These are phyloP conservation scores for Electrophaes corylata DNA, from an alignment of 2,888 invertebrate genomes.

Conservation along the genomic window DNA sequence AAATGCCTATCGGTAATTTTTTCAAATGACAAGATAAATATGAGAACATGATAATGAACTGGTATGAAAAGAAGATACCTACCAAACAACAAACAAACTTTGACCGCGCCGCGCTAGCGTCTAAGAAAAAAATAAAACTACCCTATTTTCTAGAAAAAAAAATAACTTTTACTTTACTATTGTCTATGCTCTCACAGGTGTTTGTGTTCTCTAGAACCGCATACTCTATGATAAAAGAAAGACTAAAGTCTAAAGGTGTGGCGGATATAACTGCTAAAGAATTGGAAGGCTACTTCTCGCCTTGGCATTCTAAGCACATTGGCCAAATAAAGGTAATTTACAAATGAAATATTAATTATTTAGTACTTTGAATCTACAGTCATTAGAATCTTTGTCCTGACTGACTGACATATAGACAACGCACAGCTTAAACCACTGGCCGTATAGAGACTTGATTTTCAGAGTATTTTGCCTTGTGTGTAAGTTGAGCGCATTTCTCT, in stretches of 20 bases:
- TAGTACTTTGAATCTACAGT: too few species aligned
- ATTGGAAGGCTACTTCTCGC: constrained; percentile 92
- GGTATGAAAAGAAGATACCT: constrained; percentile 20
- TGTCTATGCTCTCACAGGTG: constrained; percentile 87
- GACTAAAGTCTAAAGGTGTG: constrained; percentile 91
- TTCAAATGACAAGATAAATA: not conserved
- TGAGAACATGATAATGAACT: not conserved
- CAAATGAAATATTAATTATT: not conserved
- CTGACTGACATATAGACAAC: too few species aligned
- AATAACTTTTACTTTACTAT: constrained; percentile 35
- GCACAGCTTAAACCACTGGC: too few species aligned
- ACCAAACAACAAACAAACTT: not conserved
- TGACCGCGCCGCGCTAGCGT: constrained; percentile 35
- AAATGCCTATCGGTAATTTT: too few species aligned
- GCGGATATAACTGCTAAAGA: constrained; percentile 89
- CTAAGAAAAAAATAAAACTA: not conserved
- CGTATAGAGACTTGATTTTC: too few species aligned
- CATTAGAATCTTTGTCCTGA: too few species aligned
- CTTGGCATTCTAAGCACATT: constrained; percentile 94
- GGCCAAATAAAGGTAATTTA: constrained; percentile 87
- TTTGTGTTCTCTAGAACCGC: constrained; percentile 94
- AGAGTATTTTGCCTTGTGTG: too few species aligned
- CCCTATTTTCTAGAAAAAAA: not conserved
- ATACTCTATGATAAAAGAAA: constrained; percentile 92
- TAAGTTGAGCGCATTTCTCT: too few species aligned